Evolutionary conservation across 2,888 invertebrate genomes (phyloP), one percentile per base, ranked within the genome.

Genomic region (Acanthosepion esculentum): DNA sequence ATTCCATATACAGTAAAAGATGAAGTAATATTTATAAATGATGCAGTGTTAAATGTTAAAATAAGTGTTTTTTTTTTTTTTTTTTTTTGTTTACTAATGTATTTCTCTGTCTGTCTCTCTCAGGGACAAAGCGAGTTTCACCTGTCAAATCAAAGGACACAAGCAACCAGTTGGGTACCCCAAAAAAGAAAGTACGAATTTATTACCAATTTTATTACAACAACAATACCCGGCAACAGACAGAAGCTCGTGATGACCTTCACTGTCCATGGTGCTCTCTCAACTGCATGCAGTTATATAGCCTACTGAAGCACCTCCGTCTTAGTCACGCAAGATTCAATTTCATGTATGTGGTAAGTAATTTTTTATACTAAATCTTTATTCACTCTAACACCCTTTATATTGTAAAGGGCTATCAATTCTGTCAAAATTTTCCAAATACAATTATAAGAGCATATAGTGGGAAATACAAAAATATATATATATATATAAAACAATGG

Each of bases 231-330:
- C 98, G 99, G 93, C 99, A 99, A 97, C 99, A 99, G 98, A 99
- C 99, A 0, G 99, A 99, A 97, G 99, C 99, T 23, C 98, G 99
- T 95, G 98, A 99, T 97, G 99, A 99, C 98, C 98, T 99, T 94
- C 98, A 98, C 97, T 99, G 99, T 97, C 99, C 99, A 0, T 99
- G 99, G 99, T 99, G 99, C 97, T 98, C 98, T 15, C 98, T 99
- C 48, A 98, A 99, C 97, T 99, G 99, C 96, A 98, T 98, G 94
- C 98, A 98, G 78, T 98, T 99, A 48, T 99, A 99, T 97, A 98
- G 99, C 0, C 98, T 99, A 95, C 98, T 99, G 91, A 99, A 99
- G 97, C 99, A 99, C 97, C 98, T 99, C 94, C 99, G 99, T 97
- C 98, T 99, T 93, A 99, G 99, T 97, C 99, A 99, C 98, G 98